These are phyloP conservation scores for Chlorodrepanis virens DNA, from an alignment of 2,113 vertebrate species.

Conservation along the genomic window DNA sequence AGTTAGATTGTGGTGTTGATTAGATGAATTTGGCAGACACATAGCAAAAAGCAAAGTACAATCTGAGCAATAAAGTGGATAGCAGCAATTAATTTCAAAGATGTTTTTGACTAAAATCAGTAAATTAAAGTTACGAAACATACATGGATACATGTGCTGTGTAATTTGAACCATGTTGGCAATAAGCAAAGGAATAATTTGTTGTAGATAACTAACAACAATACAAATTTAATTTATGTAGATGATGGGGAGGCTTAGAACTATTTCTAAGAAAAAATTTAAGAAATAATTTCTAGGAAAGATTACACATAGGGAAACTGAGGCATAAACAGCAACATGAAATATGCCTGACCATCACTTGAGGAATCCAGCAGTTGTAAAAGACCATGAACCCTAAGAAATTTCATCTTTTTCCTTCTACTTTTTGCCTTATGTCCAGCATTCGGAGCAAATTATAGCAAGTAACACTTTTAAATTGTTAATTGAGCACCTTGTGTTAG, in stretches of 20 bases:
- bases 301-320: neutral
- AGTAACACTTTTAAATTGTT: neutral
- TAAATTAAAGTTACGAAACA: neutral
- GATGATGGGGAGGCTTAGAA: neutral
- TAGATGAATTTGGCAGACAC: neutral
- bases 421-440: neutral
- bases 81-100: slow-evolving; percentile 42
- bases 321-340: neutral
- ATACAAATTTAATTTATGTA: neutral
- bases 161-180: neutral
- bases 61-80: slow-evolving; percentile 18
- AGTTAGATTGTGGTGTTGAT: slow-evolving; percentile 26
- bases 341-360: neutral
- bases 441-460: neutral
- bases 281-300: neutral
- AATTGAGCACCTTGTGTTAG: neutral
- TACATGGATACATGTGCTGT: neutral
- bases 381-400: neutral
- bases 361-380: neutral
- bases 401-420: neutral
- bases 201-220: neutral
- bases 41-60: neutral
- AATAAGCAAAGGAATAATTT: neutral
- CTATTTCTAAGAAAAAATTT: neutral
- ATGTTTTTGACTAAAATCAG: slow-evolving; percentile 38